Conservation (phyloP, 2,113 vertebrate species). For the Trichomycterus rosablanca region DNA sequence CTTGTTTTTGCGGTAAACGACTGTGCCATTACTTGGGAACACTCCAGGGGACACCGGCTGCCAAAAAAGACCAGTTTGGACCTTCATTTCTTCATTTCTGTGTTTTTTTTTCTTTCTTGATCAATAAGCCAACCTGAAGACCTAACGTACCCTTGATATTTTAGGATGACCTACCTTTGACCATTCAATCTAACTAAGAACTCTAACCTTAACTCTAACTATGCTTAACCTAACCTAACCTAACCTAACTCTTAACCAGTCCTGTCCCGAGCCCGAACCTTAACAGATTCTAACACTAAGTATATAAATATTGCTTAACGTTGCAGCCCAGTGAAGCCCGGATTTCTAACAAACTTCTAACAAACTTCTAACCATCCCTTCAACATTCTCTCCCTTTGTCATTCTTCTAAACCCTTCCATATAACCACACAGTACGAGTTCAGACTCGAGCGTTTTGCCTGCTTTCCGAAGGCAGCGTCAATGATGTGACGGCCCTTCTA, state of each 20-base stretch:
- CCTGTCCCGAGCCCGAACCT: conserved; percentile 55
- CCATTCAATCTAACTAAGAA: conserved; percentile 55
- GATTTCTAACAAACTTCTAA: conserved; percentile 57
- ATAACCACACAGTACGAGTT: background rate
- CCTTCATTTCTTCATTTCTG: no score
- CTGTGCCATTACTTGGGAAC: conserved; percentile 38
- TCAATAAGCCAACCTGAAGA: no score
- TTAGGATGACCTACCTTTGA: conserved; percentile 42
- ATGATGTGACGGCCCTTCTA: no score
- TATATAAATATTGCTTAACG: conserved; percentile 49
- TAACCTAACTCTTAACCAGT: conserved; percentile 53
- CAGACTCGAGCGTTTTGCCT: conserved; percentile 59
- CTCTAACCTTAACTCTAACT: conserved; percentile 62
- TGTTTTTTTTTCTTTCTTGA: no score
- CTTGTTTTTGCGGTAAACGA: no score
- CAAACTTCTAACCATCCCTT: conserved; percentile 59
- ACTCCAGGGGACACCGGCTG: conserved; percentile 37
- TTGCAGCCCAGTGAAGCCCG: conserved; percentile 50
- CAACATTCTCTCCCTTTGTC: conserved; percentile 50
- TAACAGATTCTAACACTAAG: conserved; percentile 53
- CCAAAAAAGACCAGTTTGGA: background rate
- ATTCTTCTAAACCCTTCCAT: conserved; percentile 49
- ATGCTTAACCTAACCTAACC: conserved; percentile 57
- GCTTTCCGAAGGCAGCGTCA: conserved; percentile 47
- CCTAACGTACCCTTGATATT: no score